A percentile compares a stretch with the other conserved stretches of the same genome.
Conservation (phyloP, 1,140 invertebrate species). For the Zaprionus taronus region DNA sequence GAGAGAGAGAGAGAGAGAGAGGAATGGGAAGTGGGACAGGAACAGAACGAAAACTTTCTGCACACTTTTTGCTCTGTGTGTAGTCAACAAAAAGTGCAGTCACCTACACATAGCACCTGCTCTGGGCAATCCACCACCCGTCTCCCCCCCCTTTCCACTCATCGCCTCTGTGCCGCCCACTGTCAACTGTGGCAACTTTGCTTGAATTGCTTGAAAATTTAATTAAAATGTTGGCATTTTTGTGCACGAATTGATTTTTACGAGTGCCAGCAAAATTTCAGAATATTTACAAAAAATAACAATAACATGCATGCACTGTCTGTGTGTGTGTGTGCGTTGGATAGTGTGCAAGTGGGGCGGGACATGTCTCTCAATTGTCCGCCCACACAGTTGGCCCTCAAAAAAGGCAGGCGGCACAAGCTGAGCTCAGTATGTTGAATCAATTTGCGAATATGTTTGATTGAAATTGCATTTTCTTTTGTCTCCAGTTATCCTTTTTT, state of each 20-base stretch:
- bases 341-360: background rate
- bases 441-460: conserved; percentile 56
- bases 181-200: conserved; percentile 66
- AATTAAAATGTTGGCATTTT: conserved; percentile 77
- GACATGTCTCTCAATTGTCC: conserved; percentile 6
- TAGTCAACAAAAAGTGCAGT: conserved; percentile 59
- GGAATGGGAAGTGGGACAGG: background rate
- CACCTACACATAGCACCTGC: conserved; percentile 20
- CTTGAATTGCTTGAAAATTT: conserved; percentile 74
- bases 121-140: too few species aligned
- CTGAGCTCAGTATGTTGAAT: conserved; percentile 43
- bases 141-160: too few species aligned
- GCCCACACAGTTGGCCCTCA: conserved; percentile 10
- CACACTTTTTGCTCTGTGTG: conserved; percentile 56
- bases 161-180: background rate
- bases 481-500: background rate
- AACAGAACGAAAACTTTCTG: conserved; percentile 57
- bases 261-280: conserved; percentile 14
- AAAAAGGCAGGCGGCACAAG: background rate
- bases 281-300: conserved; percentile 34
- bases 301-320: conserved; percentile 2
- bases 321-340: background rate
- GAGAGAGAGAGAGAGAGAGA: background rate
- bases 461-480: conserved; percentile 45
- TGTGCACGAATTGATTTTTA: conserved; percentile 62